A percentile compares a stretch with the other conserved stretches of the same genome.
phyloP scores from a whole-genome alignment of 2,113 vertebrate genomes.

The Charina bottae region DNA sequence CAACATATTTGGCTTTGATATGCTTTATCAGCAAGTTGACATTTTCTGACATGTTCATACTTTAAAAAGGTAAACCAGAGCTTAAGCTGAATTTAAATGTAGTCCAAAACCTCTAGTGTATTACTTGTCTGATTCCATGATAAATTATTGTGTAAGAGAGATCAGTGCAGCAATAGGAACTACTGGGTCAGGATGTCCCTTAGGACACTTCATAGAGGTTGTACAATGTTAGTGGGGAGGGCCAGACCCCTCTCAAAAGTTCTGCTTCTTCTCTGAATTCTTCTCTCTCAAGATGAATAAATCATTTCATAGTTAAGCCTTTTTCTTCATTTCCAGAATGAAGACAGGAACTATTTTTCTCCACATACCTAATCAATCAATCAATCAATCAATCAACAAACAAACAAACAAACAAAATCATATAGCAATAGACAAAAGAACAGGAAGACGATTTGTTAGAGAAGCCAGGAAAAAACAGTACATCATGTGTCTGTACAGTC shows the following conservation, averaged over 20 bases:
- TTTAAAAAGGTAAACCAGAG: background rate
- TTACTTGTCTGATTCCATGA: background rate
- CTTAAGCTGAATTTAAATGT: background rate
- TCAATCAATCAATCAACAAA: too few relatives aligned
- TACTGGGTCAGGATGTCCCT: background rate
- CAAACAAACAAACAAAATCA: background rate
- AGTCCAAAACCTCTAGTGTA: background rate
- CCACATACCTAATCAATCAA: too few relatives aligned
- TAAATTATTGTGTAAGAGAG: background rate
- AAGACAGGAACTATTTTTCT: background rate
- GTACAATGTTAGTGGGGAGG: background rate
- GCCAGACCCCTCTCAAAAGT: background rate
- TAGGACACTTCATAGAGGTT: background rate
- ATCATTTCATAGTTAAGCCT: background rate
- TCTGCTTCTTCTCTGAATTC: background rate
- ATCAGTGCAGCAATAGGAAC: background rate
- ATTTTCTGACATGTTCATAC: background rate
- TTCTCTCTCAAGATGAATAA: background rate
- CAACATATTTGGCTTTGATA: background rate
- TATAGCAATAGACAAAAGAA: background rate
- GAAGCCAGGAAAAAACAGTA: background rate
- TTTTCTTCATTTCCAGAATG: background rate
- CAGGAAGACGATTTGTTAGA: background rate
- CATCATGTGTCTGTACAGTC: background rate
- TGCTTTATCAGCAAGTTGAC: background rate